Conservation (phyloP, 1,140 invertebrate species). For the Contarinia nasturtii region DNA sequence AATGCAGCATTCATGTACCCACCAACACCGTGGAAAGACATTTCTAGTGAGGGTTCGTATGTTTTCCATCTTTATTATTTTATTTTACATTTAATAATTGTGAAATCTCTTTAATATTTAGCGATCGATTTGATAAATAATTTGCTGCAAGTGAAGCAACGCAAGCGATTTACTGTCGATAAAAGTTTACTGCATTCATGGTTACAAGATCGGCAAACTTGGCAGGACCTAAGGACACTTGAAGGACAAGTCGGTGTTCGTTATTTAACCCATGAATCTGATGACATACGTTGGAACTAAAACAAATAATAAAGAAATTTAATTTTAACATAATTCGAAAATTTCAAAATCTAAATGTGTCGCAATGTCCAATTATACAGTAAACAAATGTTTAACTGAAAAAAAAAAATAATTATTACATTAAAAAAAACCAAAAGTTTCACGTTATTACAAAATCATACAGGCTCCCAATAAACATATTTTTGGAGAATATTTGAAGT, state of each 20-base stretch:
- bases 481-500: too few species aligned
- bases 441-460: too few species aligned
- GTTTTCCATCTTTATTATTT: slow-evolving; percentile 3
- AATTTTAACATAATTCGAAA: too few species aligned
- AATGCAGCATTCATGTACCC: slow-evolving; percentile 99
- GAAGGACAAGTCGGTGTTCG: slow-evolving; percentile 68
- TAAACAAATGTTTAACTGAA: too few species aligned
- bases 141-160: slow-evolving; percentile 94
- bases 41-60: slow-evolving; percentile 77
- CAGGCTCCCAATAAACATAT: too few species aligned
- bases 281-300: slow-evolving; percentile 82
- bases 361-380: too few species aligned
- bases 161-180: slow-evolving; percentile 91
- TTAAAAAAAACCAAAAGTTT: too few species aligned
- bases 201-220: slow-evolving; percentile 91
- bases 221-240: slow-evolving; percentile 79
- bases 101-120: slow-evolving; percentile 29
- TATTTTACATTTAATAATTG: slow-evolving; percentile 4
- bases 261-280: slow-evolving; percentile 90
- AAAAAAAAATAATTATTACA: too few species aligned
- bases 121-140: slow-evolving; percentile 97
- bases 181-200: slow-evolving; percentile 88
- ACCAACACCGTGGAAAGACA: slow-evolving; percentile 93
- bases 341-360: too few species aligned
- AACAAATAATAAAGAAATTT: too few species aligned